phyloP scores from a whole-genome alignment of 1,140 invertebrate genomes.

The Andricus grossulariae region DNA sequence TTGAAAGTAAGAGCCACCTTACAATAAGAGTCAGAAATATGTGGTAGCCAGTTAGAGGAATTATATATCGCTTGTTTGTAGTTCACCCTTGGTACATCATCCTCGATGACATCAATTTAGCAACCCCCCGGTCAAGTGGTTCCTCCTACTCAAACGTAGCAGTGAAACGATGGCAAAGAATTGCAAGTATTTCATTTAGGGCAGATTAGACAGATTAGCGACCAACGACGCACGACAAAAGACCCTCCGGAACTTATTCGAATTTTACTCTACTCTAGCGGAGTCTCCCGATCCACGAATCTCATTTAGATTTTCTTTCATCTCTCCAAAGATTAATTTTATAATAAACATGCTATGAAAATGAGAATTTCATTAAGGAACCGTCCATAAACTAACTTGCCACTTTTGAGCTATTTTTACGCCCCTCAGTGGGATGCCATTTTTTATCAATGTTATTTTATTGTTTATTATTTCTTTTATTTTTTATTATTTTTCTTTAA shows the following conservation, averaged over 20 bases:
- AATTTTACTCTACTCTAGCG: slow-evolving; percentile 2
- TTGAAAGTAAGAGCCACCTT: not conserved
- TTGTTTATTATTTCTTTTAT: too few relatives aligned
- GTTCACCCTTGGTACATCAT: slow-evolving; percentile 57
- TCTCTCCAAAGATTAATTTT: not conserved
- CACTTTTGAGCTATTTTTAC: too few relatives aligned
- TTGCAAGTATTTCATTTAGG: slow-evolving; percentile 71
- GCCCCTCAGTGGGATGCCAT: too few relatives aligned
- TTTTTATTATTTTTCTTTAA: too few relatives aligned
- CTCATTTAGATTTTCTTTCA: slow-evolving; percentile 11
- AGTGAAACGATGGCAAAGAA: slow-evolving; percentile 62
- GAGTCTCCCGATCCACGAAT: slow-evolving; percentile 5
- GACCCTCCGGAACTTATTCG: slow-evolving; percentile 28
- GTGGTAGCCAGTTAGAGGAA: slow-evolving; percentile 48
- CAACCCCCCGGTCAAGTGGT: slow-evolving; percentile 60
- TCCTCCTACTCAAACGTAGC: slow-evolving; percentile 54
- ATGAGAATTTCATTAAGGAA: too few relatives aligned
- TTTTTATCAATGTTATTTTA: too few relatives aligned
- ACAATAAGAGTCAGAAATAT: slow-evolving; percentile 49
- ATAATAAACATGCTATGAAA: too few relatives aligned
- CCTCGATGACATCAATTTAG: slow-evolving; percentile 43
- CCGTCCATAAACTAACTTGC: too few relatives aligned
- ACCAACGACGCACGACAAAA: slow-evolving; percentile 50
- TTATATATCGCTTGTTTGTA: slow-evolving; percentile 55
- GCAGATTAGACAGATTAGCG: slow-evolving; percentile 70